A percentile compares a stretch with the other conserved stretches of the same genome.
Evolutionary conservation across 2,797 vertebrate genomes (phyloP).

Genomic region (Hoplostethus atlanticus): DNA sequence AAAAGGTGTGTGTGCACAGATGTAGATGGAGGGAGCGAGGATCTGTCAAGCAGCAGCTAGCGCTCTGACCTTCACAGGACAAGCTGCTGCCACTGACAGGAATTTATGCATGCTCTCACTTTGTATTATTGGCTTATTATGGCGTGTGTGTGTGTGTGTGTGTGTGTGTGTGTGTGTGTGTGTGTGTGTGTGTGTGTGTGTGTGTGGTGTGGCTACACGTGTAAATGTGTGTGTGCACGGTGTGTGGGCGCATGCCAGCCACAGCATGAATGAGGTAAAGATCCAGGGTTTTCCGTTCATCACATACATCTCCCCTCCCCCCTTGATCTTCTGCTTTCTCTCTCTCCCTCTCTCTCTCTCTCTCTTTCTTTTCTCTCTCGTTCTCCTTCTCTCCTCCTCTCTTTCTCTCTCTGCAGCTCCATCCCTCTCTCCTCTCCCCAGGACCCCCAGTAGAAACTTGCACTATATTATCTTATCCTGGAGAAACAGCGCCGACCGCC

Average conservation of each 20-base stretch:
- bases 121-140: constrained; percentile 68
- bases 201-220: constrained; percentile 14
- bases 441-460: constrained; percentile 71
- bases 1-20: constrained; percentile 57
- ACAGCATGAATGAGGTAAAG: constrained; percentile 60
- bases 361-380: not conserved
- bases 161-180: constrained; percentile 1
- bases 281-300: constrained; percentile 60
- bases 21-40: constrained; percentile 58
- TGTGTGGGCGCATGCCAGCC: constrained; percentile 21
- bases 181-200: constrained; percentile 10
- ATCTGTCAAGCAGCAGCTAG: constrained; percentile 71
- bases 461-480: constrained; percentile 70
- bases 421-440: constrained; percentile 38
- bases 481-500: constrained; percentile 64
- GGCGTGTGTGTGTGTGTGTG: constrained; percentile 23
- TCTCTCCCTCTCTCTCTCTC: not conserved
- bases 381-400: constrained; percentile 2
- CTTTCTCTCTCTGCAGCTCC: not conserved
- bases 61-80: constrained; percentile 79
- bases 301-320: constrained; percentile 5
- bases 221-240: not conserved
- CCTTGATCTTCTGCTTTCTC: not conserved
- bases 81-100: constrained; percentile 62
- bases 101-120: constrained; percentile 78